Percentiles rank a stretch among this genome's conserved stretches.
These are phyloP conservation scores for Cantharis nigra DNA, from an alignment of 2,888 invertebrate genomes.

Conservation along the genomic window DNA sequence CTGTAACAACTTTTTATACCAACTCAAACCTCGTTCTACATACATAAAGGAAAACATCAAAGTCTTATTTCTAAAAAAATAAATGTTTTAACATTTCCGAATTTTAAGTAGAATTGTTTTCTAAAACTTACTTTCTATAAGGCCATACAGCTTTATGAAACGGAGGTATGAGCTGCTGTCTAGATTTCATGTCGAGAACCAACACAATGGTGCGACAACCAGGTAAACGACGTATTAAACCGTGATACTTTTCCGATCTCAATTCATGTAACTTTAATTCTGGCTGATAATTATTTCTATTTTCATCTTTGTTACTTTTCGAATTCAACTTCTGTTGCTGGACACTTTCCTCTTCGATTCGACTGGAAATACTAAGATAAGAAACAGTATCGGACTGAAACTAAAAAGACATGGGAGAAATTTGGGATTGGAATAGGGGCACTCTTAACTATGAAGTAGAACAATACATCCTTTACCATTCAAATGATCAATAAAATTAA, in stretches of 20 bases:
- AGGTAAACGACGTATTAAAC: constrained; percentile 87
- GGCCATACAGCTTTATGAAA: constrained; percentile 96
- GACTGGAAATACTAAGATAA: constrained; percentile 48
- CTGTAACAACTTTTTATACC: constrained; percentile 91
- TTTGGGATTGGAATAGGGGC: not conserved
- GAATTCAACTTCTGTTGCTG: constrained; percentile 60
- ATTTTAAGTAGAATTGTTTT: not conserved
- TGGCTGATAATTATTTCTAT: constrained; percentile 54
- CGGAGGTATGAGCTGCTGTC: constrained; percentile 82
- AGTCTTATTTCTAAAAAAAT: constrained; percentile 82
- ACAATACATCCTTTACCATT: not conserved
- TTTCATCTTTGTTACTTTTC: constrained; percentile 48
- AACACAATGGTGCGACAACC: constrained; percentile 93
- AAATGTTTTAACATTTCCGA: not conserved
- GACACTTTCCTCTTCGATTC: constrained; percentile 65
- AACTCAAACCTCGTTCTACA: constrained; percentile 88
- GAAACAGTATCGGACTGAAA: not conserved
- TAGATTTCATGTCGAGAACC: constrained; percentile 86
- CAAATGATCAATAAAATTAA: not conserved
- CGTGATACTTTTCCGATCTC: constrained; percentile 93
- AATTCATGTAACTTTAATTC: constrained; percentile 89
- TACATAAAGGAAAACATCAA: constrained; percentile 92
- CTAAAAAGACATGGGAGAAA: constrained; percentile 5
- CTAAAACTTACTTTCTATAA: constrained; percentile 81
- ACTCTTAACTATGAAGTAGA: not conserved